These are phyloP conservation scores for Drosophila mulleri DNA, from an alignment of 2,888 invertebrate genomes.

Conservation along the genomic window DNA sequence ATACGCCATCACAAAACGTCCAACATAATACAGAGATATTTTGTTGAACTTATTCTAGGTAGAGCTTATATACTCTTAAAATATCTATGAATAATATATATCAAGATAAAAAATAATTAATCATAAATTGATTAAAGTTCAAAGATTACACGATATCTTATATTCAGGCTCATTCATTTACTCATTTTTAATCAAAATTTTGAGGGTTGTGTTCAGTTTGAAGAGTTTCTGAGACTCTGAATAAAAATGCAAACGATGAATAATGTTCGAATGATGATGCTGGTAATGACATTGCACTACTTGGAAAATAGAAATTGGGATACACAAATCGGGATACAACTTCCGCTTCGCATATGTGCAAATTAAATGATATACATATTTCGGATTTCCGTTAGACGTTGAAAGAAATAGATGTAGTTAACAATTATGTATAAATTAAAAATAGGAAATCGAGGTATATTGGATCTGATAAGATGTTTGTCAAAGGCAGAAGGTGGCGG, in stretches of 20 bases:
- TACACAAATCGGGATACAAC: background rate
- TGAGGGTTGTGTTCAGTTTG: background rate
- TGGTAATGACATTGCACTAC: background rate
- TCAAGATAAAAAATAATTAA: no score
- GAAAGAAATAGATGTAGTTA: background rate
- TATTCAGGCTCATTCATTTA: background rate
- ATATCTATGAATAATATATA: no score
- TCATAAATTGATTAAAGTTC: no score
- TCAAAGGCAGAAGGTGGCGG: no score
- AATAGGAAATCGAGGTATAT: no score
- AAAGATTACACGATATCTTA: background rate
- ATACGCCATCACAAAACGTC: background rate
- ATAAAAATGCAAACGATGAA: background rate
- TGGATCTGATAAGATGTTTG: no score
- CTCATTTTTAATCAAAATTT: background rate
- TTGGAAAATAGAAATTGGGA: background rate
- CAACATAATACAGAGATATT: background rate
- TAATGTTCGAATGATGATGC: background rate
- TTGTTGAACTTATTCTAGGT: no score
- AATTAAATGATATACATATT: background rate
- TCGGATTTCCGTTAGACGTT: background rate
- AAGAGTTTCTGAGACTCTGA: background rate
- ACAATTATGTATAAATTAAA: no score
- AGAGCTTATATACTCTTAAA: accelerated
- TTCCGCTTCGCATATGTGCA: background rate